These are phyloP conservation scores for Lindbergichthys nudifrons DNA, from an alignment of 2,797 vertebrate species.

Conservation along the genomic window DNA sequence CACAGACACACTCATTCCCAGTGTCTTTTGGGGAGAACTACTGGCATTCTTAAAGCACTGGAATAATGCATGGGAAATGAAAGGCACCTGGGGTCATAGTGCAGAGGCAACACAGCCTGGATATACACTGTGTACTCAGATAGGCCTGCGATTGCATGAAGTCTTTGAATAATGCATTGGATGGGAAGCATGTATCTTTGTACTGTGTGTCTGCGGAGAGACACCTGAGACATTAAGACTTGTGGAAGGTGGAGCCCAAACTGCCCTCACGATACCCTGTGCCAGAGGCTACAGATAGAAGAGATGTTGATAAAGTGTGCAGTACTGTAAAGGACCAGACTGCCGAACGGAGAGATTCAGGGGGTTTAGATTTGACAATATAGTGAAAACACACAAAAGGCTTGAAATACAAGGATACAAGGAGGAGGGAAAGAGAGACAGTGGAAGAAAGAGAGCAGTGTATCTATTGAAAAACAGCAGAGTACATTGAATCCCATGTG, in stretches of 20 bases:
- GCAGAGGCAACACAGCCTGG: conserved; percentile 25
- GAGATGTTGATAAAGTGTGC: conserved; percentile 48
- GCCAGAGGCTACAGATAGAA: conserved; percentile 62
- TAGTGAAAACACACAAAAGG: conserved; percentile 52
- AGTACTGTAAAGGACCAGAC: conserved; percentile 38
- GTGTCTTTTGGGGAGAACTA: conserved; percentile 15
- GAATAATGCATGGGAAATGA: conserved; percentile 51
- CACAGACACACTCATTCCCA: conserved; percentile 10
- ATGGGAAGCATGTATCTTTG: conserved; percentile 35
- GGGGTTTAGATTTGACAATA: conserved; percentile 50
- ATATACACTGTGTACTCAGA: conserved; percentile 26
- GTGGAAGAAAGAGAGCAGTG: conserved; percentile 12
- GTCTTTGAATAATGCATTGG: conserved; percentile 57
- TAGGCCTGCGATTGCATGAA: conserved; percentile 41
- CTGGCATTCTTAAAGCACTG: conserved; percentile 35
- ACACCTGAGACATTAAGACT: conserved; percentile 57
- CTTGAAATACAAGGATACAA: conserved; percentile 35
- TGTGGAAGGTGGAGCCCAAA: conserved; percentile 39
- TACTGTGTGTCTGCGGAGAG: conserved; percentile 21
- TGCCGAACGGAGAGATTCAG: conserved; percentile 42
- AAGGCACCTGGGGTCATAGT: conserved; percentile 41
- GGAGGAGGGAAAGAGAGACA: conserved; percentile 12
- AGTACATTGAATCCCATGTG: conserved; percentile 36
- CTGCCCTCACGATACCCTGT: conserved; percentile 47
- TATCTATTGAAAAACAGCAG: conserved; percentile 37